Evolutionary conservation across 2,797 vertebrate genomes (phyloP), one percentile per base, ranked within the genome.

Genomic region (Xenops minutus): DNA sequence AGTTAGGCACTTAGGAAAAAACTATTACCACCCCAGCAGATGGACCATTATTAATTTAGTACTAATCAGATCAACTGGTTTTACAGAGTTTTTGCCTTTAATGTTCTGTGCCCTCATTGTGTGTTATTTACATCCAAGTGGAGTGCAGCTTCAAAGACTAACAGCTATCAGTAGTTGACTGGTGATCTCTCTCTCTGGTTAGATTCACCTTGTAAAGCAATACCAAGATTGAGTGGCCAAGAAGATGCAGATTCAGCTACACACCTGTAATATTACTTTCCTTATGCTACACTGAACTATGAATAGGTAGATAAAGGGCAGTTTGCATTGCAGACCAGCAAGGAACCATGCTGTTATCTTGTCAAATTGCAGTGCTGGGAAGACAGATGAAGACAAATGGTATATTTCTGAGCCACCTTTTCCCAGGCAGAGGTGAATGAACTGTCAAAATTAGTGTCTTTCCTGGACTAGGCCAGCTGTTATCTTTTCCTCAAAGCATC

Each of bases 361-460:
- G 75, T 97, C 96, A 94, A 91, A 24, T 84, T 96, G 95, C 88
- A 46, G 58, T 27, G 43, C 55, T 95, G 51, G 34, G 29, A 94
- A 97, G 96, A 97, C 83, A 96, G 96, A 98, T 97, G 97, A 98
- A 97, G 92, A 97, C 89, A 97, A 95, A 96, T 85, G 68, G 73
- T 73, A 69, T 82, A 64, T 46, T 54, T 34, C 46, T 62, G 56
- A 88, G 39, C 23, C 41, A 72, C 78, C 79, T 95, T 92, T 92
- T 79, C 93, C 62, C 29, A 87, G 44, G 90, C 92, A 96, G 88
- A 88, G 80, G 78, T 78, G 88, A 94, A 87, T 68, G 78, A 97
- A 96, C 97, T 82, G 20, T 58, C 62, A 91, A 88, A 92, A 73
- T 85, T 78, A 86, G 29, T 39, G 79, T 95, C 61, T 93, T 82